Base-by-base conservation (phyloP, 2,797 vertebrate genomes). In the Tangara arthus region DNA sequence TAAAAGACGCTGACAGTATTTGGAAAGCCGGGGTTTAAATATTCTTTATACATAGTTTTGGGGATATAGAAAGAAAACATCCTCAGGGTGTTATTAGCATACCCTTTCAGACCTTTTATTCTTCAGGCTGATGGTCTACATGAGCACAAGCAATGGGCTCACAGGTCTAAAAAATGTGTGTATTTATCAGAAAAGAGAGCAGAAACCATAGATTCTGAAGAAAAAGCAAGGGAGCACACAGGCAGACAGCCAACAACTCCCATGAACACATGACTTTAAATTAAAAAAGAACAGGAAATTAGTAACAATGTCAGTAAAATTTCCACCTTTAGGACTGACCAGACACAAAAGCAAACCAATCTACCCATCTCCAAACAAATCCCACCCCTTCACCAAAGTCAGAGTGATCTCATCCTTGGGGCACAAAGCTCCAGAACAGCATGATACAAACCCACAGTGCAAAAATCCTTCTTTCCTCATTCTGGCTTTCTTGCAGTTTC, bases 1-100 rank as follows among this genome's bases (percentile, higher is more conserved):
- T 88, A 87, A 83, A 91, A 88, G 50, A 75, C 10, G 26, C 37
- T 86, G 76, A 83, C 53, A 91, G 12, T 61, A 86, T 73, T 87
- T 89, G 41, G 30, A 90, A 94, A 95, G 2, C 2, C 32, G 56
- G 34, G 5, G 14, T 88, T 83, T 56, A 61, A 81, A 12, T 78
- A 81, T 39, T 71, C 77, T 72, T 81, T 65, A 65, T 8, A 76
- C 11, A 28, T 16, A 73, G 35, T 26, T 91, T 53, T 28, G 24
- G 50, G 34, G 55, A 53, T 22, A 37, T 1, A 71, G 66, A 85
- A 85, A 60, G 11, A 82, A 84, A 89, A 46, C 32, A 60, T 14
- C 14, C 23, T 65, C 32, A 41, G 8, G 34, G 18, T 34, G 9
- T 75, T 80, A 68, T 12, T 57, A 28, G 11, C 32, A n/a, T 11